Evolutionary conservation across 2,888 invertebrate species (phyloP), one percentile per base, ranked within the genome.

Genomic region (Phragmatobia fuliginosa): DNA sequence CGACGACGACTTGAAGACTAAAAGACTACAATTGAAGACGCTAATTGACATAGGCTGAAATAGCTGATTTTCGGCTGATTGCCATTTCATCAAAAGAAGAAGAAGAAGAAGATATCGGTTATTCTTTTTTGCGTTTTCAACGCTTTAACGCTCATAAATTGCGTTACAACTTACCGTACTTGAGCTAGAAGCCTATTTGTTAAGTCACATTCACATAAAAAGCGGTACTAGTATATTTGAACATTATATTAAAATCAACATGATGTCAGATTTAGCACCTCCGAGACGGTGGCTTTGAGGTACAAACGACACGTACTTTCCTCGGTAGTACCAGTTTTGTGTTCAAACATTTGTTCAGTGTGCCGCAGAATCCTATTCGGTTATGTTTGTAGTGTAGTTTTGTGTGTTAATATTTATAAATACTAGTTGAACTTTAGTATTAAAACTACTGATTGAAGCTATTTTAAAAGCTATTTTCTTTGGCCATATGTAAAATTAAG

Each of bases 241-340:
- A 56, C 56, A 16, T 56, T 56, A 28, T 28, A 56, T 16, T 25
- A 14, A 56, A 28, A 56, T 56, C 56, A 56, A 28, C 28, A 56
- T 67, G 61, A 67, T 28, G 52, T 67, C 33, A 67, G 8, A 31
- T 28, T 21, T 52, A 52, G 36, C 67, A 67, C 52, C 45, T 67
- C n/a, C 28, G 36, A 62, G 61, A 61, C 67, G 61, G 67, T 49
- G 61, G 67, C 66, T 60, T 66, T 66, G 45, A 25, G 33, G 60
- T 60, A 45, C 33, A 32, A 66, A 66, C 28, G 66, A 28, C 58
- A 59, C 58, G 58, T 58, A 41, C 49, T 33, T 66, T 45, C 59
- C 66, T 32, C 60, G 66, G 60, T 59, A 45, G 60, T 67, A 60
- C 49, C 60, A 60, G 32, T 56, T 63, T 58, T 49, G 60, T 61